phyloP scores from a whole-genome alignment of 2,888 invertebrate species.

The Brachyptera risi region DNA sequence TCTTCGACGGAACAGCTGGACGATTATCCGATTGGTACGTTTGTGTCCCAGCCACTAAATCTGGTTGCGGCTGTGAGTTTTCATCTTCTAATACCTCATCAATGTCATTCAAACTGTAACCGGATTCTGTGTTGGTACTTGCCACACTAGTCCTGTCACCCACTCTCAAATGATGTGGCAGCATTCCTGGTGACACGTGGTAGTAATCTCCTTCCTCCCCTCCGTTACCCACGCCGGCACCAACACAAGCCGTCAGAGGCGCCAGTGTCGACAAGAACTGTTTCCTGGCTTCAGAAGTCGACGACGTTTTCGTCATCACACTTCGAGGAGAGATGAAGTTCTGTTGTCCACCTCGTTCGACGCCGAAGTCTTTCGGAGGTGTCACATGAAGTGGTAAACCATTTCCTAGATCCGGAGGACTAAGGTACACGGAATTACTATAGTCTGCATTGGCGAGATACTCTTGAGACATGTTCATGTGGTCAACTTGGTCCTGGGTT shows the following conservation, averaged over 20 bases:
- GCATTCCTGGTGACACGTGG: constrained; percentile 48
- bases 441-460: constrained; percentile 1
- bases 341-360: constrained; percentile 9
- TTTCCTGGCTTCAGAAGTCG: constrained; percentile 61
- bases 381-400: constrained; percentile 37
- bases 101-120: constrained; percentile 63
- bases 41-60: constrained; percentile 74
- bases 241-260: constrained; percentile 73
- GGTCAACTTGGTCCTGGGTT: constrained; percentile 3
- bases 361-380: constrained; percentile 22
- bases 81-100: constrained; percentile 56
- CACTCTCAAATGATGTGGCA: neutral
- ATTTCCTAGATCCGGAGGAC: constrained; percentile 55
- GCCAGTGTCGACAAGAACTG: constrained; percentile 77
- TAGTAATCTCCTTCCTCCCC: constrained; percentile 51
- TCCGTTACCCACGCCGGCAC: constrained; percentile 40
- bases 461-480: constrained; percentile 4
- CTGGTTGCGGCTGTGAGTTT: constrained; percentile 49
- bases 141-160: constrained; percentile 28
- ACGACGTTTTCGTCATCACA: constrained; percentile 42
- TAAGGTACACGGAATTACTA: constrained; percentile 30
- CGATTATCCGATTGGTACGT: constrained; percentile 42
- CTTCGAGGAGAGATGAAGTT: constrained; percentile 34
- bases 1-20: neutral
- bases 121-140: constrained; percentile 51